phyloP scores from a whole-genome alignment of 2,888 invertebrate genomes.

The Eupithecia vulgata region DNA sequence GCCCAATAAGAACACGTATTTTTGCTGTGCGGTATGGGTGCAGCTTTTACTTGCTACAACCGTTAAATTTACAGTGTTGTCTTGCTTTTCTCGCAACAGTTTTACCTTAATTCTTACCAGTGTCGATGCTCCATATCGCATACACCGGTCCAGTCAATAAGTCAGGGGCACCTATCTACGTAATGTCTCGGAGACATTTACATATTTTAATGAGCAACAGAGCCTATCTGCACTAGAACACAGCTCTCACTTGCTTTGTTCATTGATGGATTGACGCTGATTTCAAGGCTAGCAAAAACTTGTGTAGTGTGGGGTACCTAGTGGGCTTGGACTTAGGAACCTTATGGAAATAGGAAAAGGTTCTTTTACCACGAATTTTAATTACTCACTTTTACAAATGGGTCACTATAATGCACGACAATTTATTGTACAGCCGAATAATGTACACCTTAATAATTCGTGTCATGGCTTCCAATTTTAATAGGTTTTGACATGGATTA shows the following conservation, averaged over 20 bases:
- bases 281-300: constrained; percentile 33
- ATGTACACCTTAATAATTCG: too few species aligned
- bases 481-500: too few species aligned
- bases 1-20: too few species aligned
- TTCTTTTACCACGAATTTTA: neutral
- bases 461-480: too few species aligned
- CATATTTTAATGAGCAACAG: constrained; percentile 83
- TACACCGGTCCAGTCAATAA: constrained; percentile 49
- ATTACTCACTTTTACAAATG: too few species aligned
- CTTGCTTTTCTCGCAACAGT: too few species aligned
- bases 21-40: too few species aligned
- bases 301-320: constrained; percentile 2
- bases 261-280: constrained; percentile 44
- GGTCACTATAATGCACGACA: too few species aligned
- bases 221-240: constrained; percentile 64
- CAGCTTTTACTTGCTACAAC: too few species aligned
- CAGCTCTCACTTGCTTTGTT: constrained; percentile 39
- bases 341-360: neutral
- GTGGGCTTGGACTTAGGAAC: neutral
- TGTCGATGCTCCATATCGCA: constrained; percentile 30
- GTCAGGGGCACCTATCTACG: constrained; percentile 78
- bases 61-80: too few species aligned
- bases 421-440: too few species aligned
- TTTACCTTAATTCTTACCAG: too few species aligned
- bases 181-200: constrained; percentile 81